Percentiles rank a stretch among this genome's conserved stretches.
Conservation (phyloP, 37 sponge, comb jelly and placozoan species). For the Halichondria panicea region DNA sequence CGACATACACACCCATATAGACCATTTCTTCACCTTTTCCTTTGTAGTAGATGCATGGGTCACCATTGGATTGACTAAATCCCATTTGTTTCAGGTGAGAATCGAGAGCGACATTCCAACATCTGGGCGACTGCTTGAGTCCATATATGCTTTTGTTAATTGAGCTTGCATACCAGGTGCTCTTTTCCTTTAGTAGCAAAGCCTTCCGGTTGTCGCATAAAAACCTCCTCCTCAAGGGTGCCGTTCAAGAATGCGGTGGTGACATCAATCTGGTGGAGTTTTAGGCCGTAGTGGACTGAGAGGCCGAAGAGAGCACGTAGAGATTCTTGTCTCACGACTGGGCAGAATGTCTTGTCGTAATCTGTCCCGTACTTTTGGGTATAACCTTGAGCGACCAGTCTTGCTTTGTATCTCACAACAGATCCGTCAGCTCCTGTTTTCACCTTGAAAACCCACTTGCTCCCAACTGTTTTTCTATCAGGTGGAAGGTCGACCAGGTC, state of each 20-base stretch:
- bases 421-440: conserved; percentile 21
- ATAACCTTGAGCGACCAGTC: conserved; percentile 43
- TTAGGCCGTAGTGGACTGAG: conserved; percentile 31
- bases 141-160: too few relatives aligned
- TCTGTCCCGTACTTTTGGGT: conserved; percentile 48
- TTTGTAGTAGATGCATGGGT: conserved; percentile 24
- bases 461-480: conserved; percentile 10
- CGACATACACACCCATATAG: conserved; percentile 30
- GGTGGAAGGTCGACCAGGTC: conserved; percentile 14
- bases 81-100: conserved; percentile 48
- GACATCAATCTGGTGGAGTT: conserved; percentile 36
- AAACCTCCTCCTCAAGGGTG: conserved; percentile 48
- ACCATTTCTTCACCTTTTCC: conserved; percentile 21
- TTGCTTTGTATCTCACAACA: background rate
- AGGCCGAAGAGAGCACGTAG: conserved; percentile 35
- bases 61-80: conserved; percentile 47
- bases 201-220: conserved; percentile 52
- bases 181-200: too few relatives aligned
- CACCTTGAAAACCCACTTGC: conserved; percentile 60
- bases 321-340: conserved; percentile 38
- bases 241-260: conserved; percentile 55
- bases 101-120: conserved; percentile 55
- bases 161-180: conserved; percentile 36
- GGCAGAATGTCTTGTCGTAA: conserved; percentile 53
- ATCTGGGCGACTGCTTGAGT: too few relatives aligned